Evolutionary conservation across 2,888 invertebrate genomes (phyloP).

Genomic region (Salpingus planirostris): DNA sequence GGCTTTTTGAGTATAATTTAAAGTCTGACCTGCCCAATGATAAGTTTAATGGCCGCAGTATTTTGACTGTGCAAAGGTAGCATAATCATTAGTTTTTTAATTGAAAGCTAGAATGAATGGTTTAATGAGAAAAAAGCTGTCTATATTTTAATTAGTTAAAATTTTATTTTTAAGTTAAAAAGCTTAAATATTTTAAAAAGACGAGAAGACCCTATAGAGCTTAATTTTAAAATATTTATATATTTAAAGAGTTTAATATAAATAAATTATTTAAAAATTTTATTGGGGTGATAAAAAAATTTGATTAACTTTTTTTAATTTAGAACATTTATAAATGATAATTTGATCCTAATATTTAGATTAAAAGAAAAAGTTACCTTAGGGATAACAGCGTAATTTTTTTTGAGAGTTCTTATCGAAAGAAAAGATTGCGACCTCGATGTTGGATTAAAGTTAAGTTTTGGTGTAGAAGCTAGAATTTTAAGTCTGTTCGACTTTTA

Average conservation of each 20-base stretch:
- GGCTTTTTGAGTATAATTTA: constrained; percentile 54
- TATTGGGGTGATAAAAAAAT: constrained; percentile 59
- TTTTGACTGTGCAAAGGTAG: constrained; percentile 72
- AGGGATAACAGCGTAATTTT: constrained; percentile 80
- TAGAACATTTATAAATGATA: constrained; percentile 41
- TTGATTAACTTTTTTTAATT: constrained; percentile 47
- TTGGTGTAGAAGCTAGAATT: constrained; percentile 57
- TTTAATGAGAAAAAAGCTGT: constrained; percentile 57
- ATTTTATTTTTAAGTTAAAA: constrained; percentile 56
- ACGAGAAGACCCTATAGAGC: constrained; percentile 76
- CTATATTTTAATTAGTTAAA: constrained; percentile 46
- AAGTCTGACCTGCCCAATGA: constrained; percentile 69
- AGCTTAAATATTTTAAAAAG: constrained; percentile 56
- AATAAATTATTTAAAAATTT: constrained; percentile 37
- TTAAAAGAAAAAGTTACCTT: constrained; percentile 67
- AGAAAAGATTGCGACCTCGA: constrained; percentile 77
- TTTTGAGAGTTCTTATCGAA: constrained; percentile 64
- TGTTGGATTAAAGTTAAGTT: constrained; percentile 73
- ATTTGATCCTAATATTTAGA: constrained; percentile 50
- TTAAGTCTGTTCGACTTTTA: constrained; percentile 76
- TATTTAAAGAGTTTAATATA: background rate
- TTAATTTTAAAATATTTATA: constrained; percentile 40
- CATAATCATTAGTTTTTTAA: constrained; percentile 75
- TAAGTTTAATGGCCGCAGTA: constrained; percentile 67
- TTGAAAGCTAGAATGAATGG: constrained; percentile 71